Conservation (phyloP, 1,140 invertebrate genomes). For the Tribolium madens region DNA sequence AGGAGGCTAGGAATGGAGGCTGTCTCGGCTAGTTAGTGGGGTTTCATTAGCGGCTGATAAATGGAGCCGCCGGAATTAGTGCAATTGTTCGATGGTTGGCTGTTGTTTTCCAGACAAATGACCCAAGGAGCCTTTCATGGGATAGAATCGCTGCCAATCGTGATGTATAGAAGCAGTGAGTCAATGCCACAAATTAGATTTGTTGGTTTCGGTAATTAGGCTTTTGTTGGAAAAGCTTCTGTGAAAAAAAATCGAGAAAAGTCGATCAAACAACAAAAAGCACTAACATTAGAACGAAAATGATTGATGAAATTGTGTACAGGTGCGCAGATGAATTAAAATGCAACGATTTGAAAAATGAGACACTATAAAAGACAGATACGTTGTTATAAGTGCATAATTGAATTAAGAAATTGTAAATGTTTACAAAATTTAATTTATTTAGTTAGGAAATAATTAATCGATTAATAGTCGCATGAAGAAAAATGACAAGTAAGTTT, state of each 20-base stretch:
- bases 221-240: constrained; percentile 25
- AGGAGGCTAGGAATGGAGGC: background rate
- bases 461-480: no score
- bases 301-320: no score
- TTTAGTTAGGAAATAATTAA: no score
- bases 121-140: constrained; percentile 1
- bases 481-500: no score
- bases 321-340: no score
- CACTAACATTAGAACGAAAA: no score
- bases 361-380: no score
- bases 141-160: constrained; percentile 23
- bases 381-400: no score
- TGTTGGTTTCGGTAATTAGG: constrained; percentile 43
- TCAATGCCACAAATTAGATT: constrained; percentile 41
- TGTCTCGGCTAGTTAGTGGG: constrained; percentile 41
- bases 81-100: constrained; percentile 36
- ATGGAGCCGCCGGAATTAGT: constrained; percentile 39
- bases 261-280: no score
- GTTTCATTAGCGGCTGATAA: constrained; percentile 42
- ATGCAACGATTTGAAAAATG: no score
- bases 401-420: no score
- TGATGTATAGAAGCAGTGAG: constrained; percentile 5
- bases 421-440: no score
- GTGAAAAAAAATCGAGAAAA: background rate
- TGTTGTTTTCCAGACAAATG: constrained; percentile 41